These are phyloP conservation scores for Neotoma lepida DNA, from an alignment of 2,113 vertebrate species.

Conservation along the genomic window DNA sequence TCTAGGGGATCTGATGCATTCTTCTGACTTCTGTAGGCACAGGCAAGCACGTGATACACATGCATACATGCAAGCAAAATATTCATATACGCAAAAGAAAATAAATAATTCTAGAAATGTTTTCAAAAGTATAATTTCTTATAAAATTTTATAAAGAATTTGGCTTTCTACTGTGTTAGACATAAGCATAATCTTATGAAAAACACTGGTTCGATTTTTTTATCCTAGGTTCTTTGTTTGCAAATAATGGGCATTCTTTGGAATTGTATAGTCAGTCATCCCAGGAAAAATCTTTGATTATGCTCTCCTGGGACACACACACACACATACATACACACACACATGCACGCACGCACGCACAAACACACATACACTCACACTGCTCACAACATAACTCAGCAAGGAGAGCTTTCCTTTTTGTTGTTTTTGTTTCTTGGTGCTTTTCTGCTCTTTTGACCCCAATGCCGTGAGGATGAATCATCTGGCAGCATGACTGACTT, in stretches of 20 bases:
- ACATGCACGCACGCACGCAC: no score
- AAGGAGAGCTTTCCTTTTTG: constrained; percentile 20
- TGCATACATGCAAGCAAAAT: not conserved
- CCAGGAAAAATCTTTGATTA: constrained; percentile 10
- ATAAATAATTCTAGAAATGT: not conserved
- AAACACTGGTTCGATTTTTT: not conserved
- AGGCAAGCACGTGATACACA: not conserved
- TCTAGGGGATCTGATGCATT: not conserved
- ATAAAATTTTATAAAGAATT: not conserved
- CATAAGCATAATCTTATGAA: not conserved
- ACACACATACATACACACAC: fast-evolving
- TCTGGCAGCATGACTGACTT: constrained; percentile 51
- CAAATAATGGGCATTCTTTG: constrained; percentile 37
- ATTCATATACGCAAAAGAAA: not conserved
- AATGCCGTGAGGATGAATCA: constrained; percentile 48
- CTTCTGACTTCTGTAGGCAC: not conserved
- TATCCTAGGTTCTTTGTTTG: not conserved
- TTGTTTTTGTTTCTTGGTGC: constrained; percentile 48
- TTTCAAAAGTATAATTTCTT: not conserved
- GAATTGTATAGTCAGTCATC: not conserved
- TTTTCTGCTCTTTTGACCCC: constrained; percentile 55
- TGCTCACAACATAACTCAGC: not conserved
- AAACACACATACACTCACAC: not conserved
- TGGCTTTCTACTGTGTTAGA: constrained; percentile 19
- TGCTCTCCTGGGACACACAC: not conserved